Evolutionary conservation across 2,113 vertebrate genomes (phyloP).

Genomic region (Manacus vitellinus): DNA sequence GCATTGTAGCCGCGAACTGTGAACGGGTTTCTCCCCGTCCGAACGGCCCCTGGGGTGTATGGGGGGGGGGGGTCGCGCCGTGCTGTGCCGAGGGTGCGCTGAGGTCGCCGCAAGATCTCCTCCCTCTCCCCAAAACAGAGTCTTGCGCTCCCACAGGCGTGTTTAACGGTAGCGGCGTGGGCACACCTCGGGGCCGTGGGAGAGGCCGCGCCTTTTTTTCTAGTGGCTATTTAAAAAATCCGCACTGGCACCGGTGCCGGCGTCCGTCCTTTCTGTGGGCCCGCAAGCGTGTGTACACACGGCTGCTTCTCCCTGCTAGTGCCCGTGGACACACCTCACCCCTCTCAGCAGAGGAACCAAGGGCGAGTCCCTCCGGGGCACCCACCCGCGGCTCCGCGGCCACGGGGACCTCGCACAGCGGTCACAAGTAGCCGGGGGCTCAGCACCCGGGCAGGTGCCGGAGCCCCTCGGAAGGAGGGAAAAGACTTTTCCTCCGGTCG

Average conservation of each 20-base stretch:
- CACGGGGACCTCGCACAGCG: background rate
- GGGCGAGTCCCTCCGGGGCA: background rate
- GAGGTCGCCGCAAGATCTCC: background rate
- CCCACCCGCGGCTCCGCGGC: background rate
- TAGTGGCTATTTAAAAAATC: background rate
- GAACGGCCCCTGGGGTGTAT: background rate
- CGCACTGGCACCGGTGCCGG: background rate
- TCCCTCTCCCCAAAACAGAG: background rate
- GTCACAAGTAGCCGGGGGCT: background rate
- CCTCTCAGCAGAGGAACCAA: background rate
- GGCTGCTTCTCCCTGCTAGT: background rate
- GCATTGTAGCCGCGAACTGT: fast-evolving
- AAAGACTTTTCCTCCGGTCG: fast-evolving
- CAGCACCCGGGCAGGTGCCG: background rate
- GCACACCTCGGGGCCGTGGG: background rate
- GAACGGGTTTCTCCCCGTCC: background rate
- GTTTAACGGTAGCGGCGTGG: background rate
- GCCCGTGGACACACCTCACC: background rate
- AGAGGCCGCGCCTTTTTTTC: background rate
- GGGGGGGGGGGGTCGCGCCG: no score
- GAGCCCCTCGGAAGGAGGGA: background rate
- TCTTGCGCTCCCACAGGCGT: background rate
- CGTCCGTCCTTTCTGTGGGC: background rate
- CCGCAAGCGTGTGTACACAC: background rate
- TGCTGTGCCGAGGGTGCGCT: background rate